These are phyloP conservation scores for Enteromius fasciolatus DNA, from an alignment of 2,797 vertebrate species.

Conservation along the genomic window DNA sequence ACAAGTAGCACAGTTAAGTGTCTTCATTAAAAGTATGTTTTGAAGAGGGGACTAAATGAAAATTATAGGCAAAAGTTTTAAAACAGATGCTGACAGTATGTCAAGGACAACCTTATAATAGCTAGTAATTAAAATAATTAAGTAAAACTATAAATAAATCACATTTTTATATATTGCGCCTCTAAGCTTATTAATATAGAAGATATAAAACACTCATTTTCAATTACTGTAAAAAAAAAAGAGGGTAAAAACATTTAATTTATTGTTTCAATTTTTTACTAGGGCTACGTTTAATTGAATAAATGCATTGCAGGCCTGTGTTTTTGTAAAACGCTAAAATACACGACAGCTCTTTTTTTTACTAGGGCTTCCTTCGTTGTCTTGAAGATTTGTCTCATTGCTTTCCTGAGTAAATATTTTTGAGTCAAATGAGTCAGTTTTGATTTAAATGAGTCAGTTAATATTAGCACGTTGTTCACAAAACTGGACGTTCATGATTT, in stretches of 20 bases:
- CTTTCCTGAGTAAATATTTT: neutral
- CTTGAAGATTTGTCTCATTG: neutral
- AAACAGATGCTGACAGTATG: neutral
- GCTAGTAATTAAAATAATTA: neutral
- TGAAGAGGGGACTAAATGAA: neutral
- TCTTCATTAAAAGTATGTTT: neutral
- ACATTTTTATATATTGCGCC: neutral
- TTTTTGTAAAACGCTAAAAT: neutral
- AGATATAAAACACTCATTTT: neutral
- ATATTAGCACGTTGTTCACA: neutral
- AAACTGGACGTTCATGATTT: neutral
- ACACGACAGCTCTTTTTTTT: neutral
- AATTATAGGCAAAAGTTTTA: neutral
- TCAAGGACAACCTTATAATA: neutral
- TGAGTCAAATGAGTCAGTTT: neutral
- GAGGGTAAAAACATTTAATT: neutral
- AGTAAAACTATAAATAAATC: neutral
- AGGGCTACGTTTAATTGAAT: neutral
- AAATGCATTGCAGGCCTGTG: neutral
- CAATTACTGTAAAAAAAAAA: neutral
- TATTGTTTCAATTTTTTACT: neutral
- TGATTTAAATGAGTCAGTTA: neutral
- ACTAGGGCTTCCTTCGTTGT: neutral
- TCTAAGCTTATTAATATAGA: neutral
- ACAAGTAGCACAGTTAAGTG: neutral